Percentiles rank a stretch among this genome's conserved stretches.
Evolutionary conservation across 2,797 vertebrate species (phyloP).

Genomic region (Chaunax sp.): DNA sequence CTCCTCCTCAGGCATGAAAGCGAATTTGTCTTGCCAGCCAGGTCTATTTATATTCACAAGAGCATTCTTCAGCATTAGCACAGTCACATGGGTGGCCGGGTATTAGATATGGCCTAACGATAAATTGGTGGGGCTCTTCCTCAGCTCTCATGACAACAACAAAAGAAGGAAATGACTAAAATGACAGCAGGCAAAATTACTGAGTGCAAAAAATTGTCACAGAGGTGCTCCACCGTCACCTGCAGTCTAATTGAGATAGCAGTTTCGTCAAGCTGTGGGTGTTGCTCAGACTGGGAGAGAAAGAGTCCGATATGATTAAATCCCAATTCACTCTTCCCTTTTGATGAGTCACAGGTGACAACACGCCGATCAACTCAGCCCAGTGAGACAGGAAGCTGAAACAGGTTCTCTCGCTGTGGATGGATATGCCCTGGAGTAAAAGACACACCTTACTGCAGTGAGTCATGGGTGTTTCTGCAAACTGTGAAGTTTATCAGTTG

Average conservation of each 20-base stretch:
- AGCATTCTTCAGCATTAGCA: conserved; percentile 79
- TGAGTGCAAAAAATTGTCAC: conserved; percentile 31
- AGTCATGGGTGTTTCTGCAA: conserved; percentile 46
- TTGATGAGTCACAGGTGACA: conserved; percentile 60
- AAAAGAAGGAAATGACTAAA: conserved; percentile 21
- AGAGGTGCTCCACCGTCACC: conserved; percentile 3
- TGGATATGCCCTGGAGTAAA: conserved; percentile 60
- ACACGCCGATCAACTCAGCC: conserved; percentile 23
- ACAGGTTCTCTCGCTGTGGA: conserved; percentile 70
- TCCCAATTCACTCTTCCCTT: conserved; percentile 26
- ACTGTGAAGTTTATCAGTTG: conserved; percentile 2
- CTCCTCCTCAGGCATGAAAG: conserved; percentile 77
- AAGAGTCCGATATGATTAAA: conserved; percentile 32
- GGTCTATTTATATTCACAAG: conserved; percentile 82
- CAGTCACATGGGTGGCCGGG: conserved; percentile 66
- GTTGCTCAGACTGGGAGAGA: conserved; percentile 20
- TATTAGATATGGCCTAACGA: conserved; percentile 53
- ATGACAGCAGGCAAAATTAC: conserved; percentile 28
- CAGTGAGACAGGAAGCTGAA: conserved; percentile 38
- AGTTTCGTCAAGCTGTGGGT: conserved; percentile 20
- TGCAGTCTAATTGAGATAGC: conserved; percentile 9
- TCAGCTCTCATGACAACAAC: conserved; percentile 34
- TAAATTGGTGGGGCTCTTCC: conserved; percentile 47
- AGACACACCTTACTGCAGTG: conserved; percentile 66
- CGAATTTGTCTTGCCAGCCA: conserved; percentile 76